Conservation (phyloP, 2,113 vertebrate species). For the Dryoscopus gambensis region DNA sequence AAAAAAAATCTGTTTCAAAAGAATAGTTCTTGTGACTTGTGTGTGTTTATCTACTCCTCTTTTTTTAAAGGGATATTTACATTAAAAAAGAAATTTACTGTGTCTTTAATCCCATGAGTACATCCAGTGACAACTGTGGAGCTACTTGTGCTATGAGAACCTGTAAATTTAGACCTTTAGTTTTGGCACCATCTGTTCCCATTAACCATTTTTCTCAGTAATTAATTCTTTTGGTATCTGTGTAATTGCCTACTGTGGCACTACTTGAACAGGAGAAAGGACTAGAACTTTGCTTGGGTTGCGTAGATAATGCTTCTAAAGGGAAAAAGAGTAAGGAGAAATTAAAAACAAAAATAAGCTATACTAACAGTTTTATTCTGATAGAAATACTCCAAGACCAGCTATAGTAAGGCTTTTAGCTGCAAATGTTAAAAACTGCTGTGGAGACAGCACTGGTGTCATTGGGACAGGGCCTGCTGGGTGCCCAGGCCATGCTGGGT, state of each 20-base stretch:
- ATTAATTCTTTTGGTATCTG: not conserved
- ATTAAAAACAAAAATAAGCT: not conserved
- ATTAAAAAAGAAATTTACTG: not conserved
- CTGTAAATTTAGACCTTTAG: not conserved
- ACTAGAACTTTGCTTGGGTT: not conserved
- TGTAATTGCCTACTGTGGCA: not conserved
- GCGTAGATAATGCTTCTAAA: not conserved
- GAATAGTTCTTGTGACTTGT: not conserved
- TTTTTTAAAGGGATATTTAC: not conserved
- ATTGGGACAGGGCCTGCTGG: not conserved
- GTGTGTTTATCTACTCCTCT: not conserved
- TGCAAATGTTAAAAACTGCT: not conserved
- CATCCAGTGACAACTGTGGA: not conserved
- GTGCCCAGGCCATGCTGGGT: not conserved
- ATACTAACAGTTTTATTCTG: not conserved
- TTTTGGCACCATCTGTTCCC: not conserved
- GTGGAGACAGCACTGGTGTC: not conserved
- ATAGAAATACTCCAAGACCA: not conserved
- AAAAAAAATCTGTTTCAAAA: constrained; percentile 2
- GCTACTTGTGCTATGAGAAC: not conserved
- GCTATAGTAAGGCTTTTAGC: not conserved
- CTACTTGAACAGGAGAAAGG: not conserved
- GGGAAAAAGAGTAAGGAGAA: not conserved
- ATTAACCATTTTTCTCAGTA: not conserved
- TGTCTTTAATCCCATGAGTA: not conserved